A percentile compares a stretch with the other conserved stretches of the same genome.
Conservation (phyloP, 1,140 invertebrate species). For the Battus philenor region DNA sequence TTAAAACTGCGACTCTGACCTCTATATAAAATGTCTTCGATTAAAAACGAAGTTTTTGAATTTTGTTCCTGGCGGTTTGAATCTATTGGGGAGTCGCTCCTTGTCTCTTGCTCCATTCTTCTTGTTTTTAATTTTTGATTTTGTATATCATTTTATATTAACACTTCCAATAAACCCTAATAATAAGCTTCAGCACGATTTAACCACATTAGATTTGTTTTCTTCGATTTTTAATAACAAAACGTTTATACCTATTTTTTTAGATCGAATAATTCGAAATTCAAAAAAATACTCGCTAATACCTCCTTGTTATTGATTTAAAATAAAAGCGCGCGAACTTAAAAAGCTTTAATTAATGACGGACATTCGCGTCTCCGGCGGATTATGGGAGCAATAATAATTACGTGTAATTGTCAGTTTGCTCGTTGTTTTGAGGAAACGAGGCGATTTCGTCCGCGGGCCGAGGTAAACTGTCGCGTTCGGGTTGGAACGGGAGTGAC, state of each 20-base stretch:
- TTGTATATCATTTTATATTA: constrained; percentile 17
- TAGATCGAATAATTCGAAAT: too few species aligned
- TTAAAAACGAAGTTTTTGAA: constrained; percentile 82
- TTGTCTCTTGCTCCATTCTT: constrained; percentile 61
- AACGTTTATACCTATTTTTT: too few species aligned
- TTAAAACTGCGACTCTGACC: constrained; percentile 64
- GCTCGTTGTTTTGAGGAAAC: constrained; percentile 45
- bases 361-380: background rate
- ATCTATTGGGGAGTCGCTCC: constrained; percentile 48
- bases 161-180: too few species aligned
- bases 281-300: too few species aligned
- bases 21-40: constrained; percentile 87
- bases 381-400: constrained; percentile 31
- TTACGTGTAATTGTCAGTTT: constrained; percentile 36
- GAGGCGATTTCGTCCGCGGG: constrained; percentile 50
- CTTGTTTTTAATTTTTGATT: constrained; percentile 8
- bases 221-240: too few species aligned
- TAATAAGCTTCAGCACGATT: too few species aligned
- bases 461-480: constrained; percentile 47
- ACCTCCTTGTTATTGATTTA: too few species aligned
- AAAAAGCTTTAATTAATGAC: background rate
- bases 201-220: too few species aligned
- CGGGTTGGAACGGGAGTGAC: constrained; percentile 25
- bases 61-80: constrained; percentile 47
- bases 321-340: background rate